Evolutionary conservation across 2,113 vertebrate genomes (phyloP).

Genomic region (Sphyrna mokarran): DNA sequence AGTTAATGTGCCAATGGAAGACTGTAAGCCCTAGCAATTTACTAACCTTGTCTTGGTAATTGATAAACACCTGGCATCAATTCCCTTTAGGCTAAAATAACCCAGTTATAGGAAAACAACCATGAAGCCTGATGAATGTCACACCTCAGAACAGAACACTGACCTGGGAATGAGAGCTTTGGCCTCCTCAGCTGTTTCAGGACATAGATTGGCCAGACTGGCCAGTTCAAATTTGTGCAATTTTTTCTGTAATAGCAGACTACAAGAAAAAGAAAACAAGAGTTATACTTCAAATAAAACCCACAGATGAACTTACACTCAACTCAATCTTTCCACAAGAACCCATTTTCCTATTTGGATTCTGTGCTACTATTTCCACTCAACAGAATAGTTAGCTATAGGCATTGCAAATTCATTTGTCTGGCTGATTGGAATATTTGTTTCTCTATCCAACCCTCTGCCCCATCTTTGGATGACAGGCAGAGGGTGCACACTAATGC

Average conservation of each 20-base stretch:
- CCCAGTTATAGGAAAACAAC: neutral
- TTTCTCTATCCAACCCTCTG: neutral
- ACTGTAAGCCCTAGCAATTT: neutral
- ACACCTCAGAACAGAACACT: conserved; percentile 40
- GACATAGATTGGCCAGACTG: conserved; percentile 92
- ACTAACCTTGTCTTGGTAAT: neutral
- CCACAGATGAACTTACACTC: conserved; percentile 1
- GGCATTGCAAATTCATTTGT: neutral
- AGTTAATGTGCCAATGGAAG: neutral
- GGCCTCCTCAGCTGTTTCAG: conserved; percentile 90
- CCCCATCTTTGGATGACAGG: neutral
- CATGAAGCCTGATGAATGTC: neutral
- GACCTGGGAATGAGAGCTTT: conserved; percentile 96
- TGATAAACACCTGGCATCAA: neutral
- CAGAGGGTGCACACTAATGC: neutral
- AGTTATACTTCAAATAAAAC: conserved; percentile 19
- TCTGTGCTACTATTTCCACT: neutral
- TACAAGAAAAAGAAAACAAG: conserved; percentile 44
- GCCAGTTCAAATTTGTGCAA: conserved; percentile 95
- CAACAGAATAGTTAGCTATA: neutral
- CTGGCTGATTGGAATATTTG: neutral
- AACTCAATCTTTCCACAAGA: neutral
- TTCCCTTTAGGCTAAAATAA: neutral
- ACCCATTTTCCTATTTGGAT: neutral
- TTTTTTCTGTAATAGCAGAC: conserved; percentile 93